Evolutionary conservation across 2,113 vertebrate genomes (phyloP).

Genomic region (Clarias gariepinus): DNA sequence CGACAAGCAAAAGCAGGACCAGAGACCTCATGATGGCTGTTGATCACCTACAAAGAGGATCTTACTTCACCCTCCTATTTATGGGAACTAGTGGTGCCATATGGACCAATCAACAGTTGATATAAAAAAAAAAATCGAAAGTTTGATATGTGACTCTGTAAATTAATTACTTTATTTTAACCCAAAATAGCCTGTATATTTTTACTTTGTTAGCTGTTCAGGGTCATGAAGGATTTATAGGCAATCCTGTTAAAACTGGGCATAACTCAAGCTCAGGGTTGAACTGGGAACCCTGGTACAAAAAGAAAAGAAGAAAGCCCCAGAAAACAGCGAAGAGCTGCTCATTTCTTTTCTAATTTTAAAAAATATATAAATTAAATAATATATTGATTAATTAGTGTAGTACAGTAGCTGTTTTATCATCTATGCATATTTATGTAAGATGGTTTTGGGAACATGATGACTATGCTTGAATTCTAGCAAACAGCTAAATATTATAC

Average conservation of each 20-base stretch:
- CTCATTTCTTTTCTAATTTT: too few relatives aligned
- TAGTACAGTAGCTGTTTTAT: not conserved
- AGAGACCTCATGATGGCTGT: slow-evolving; percentile 71
- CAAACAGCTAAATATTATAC: not conserved
- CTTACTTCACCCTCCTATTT: slow-evolving; percentile 20
- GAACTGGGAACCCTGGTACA: not conserved
- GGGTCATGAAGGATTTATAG: not conserved
- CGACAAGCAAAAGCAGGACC: slow-evolving; percentile 71
- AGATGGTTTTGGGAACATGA: not conserved
- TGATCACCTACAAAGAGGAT: slow-evolving; percentile 15
- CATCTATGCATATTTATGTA: not conserved
- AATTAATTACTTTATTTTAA: slow-evolving; percentile 35
- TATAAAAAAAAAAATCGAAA: not conserved
- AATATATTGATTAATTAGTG: not conserved
- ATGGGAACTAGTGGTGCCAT: not conserved
- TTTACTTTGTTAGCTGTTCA: not conserved
- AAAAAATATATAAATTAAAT: too few relatives aligned
- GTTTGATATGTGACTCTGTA: slow-evolving; percentile 41
- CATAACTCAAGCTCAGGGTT: not conserved
- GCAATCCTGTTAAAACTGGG: not conserved
- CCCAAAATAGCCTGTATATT: not conserved
- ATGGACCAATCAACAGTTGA: not conserved
- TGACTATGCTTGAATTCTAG: not conserved
- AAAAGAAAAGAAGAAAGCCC: not conserved
- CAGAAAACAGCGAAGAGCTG: too few relatives aligned